phyloP scores from a whole-genome alignment of 2,888 invertebrate genomes.

The Aporophyla lueneburgensis region DNA sequence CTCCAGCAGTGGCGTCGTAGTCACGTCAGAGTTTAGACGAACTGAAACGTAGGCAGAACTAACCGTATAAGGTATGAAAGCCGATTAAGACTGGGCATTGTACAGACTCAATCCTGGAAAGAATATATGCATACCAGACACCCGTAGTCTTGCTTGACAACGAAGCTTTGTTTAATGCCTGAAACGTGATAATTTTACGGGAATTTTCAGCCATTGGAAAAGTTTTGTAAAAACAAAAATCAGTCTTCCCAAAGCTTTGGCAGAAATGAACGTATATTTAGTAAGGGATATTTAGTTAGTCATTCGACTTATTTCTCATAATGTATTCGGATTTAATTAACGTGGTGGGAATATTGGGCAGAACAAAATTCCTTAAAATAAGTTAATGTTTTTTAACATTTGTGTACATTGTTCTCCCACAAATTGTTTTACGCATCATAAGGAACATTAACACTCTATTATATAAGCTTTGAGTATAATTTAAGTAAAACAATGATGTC shows the following conservation, averaged over 20 bases:
- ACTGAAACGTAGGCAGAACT: not conserved
- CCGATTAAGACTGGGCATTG: not conserved
- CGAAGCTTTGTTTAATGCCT: not conserved
- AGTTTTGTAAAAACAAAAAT: not conserved
- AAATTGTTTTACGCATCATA: constrained; percentile 20
- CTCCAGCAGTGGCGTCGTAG: not conserved
- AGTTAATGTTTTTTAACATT: constrained; percentile 13
- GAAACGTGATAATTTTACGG: not conserved
- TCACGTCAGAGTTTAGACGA: not conserved
- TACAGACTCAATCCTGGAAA: not conserved
- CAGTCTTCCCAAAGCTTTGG: not conserved
- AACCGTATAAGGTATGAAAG: not conserved
- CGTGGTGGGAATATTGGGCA: not conserved
- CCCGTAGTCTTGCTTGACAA: not conserved
- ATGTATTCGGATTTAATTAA: not conserved
- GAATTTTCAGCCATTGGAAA: not conserved
- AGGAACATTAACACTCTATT: constrained; percentile 20
- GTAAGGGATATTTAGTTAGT: not conserved
- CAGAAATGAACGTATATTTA: not conserved
- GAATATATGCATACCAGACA: not conserved
- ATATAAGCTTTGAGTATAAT: not conserved
- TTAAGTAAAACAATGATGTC: constrained; percentile 38
- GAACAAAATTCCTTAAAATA: not conserved
- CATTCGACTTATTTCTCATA: not conserved
- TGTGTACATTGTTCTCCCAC: constrained; percentile 18